These are phyloP conservation scores for Eudyptes chrysolophus DNA, from an alignment of 2,113 vertebrate genomes.

Conservation along the genomic window DNA sequence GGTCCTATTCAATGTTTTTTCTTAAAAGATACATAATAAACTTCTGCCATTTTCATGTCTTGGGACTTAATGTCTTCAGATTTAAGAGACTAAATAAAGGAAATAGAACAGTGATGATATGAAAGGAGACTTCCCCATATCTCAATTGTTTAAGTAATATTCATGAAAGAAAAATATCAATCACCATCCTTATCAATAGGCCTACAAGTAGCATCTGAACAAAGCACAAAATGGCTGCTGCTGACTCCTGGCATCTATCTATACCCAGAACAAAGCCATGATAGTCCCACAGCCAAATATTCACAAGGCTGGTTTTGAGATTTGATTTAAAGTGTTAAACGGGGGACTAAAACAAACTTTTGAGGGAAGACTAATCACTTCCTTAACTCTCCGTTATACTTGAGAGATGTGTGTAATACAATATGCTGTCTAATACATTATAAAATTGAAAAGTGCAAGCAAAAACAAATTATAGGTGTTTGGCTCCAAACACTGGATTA, in stretches of 20 bases:
- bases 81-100: neutral
- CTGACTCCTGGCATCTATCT: neutral
- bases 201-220: neutral
- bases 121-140: neutral
- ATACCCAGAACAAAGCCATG: neutral
- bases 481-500: neutral
- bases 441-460: slow-evolving; percentile 39
- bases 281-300: neutral
- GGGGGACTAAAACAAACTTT: neutral
- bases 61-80: neutral
- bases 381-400: neutral
- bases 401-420: neutral
- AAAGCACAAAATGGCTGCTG: neutral
- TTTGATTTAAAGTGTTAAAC: neutral
- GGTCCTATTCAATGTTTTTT: neutral
- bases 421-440: slow-evolving; percentile 7
- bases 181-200: neutral
- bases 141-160: neutral
- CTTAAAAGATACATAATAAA: neutral
- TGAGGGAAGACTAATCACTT: neutral
- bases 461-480: slow-evolving; percentile 14
- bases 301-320: neutral
- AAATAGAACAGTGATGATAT: neutral
- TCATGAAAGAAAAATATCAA: neutral
- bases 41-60: neutral